These are phyloP conservation scores for Drosophila melanica DNA, from an alignment of 1,140 invertebrate genomes.

Conservation along the genomic window DNA sequence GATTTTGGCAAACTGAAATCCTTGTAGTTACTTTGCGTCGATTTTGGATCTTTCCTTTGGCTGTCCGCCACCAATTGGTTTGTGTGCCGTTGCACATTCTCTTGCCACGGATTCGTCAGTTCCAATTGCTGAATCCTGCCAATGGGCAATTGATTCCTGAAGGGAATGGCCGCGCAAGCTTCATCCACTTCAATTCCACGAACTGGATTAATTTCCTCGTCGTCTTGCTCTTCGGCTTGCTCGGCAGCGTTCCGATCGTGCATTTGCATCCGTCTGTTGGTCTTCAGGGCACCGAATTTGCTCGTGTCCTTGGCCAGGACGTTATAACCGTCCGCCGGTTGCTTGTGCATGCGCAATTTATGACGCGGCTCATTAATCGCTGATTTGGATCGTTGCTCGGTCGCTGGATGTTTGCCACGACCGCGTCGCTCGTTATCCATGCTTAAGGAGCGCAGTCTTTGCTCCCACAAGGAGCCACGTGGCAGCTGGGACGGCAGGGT, in stretches of 20 bases:
- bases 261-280: neutral
- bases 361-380: neutral
- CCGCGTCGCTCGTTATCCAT: neutral
- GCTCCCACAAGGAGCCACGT: neutral
- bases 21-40: no score
- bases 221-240: neutral
- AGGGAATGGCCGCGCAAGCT: neutral
- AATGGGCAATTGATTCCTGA: neutral
- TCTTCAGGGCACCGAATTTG: neutral
- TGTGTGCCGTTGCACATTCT: neutral
- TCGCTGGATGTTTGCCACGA: neutral
- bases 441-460: constrained; percentile 1
- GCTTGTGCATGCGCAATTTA: neutral
- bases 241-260: neutral
- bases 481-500: neutral
- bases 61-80: neutral
- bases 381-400: constrained; percentile 6
- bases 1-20: neutral
- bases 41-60: neutral
- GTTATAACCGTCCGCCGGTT: neutral
- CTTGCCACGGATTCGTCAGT: constrained; percentile 1
- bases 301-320: neutral
- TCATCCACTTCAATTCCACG: neutral
- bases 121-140: neutral
- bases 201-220: no score